Evolutionary conservation across 2,888 invertebrate genomes (phyloP), one percentile per base, ranked within the genome.

Genomic region (Chesias legatella): DNA sequence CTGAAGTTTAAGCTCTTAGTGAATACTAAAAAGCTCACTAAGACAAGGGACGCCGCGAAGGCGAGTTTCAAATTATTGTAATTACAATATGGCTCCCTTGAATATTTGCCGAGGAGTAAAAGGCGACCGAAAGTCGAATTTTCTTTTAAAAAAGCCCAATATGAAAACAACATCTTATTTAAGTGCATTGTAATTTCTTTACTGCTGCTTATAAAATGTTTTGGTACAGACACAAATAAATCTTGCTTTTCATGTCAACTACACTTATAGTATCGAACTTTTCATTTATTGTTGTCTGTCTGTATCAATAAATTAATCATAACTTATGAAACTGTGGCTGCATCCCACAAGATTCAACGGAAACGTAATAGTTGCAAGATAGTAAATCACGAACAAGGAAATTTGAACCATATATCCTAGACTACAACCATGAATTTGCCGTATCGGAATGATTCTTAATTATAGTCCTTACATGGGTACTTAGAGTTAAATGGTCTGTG

Each of bases 261-360:
- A 17, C 13, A 17, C 13, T 17, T 5, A 8, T 25, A 13, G 24
- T 33, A 33, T 24, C 23, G 13, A 25, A 33, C 25, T 23, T 17
- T 17, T 17, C 13, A 17, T 2, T 43, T 31, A 11, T 11, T 29
- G 38, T 38, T 43, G 38, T 47, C 48, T 41, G 51, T 55, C 56
- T 53, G 51, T 43, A 49, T 53, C 48, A 56, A 67, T 62, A 62
- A 59, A 67, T 68, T 66, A 63, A 66, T 66, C 65, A 63, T 65
- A 63, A 66, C 58, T 65, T 60, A 51, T 40, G 55, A 43, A 54
- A 58, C 58, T 57, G 49, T 48, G 42, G 56, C 58, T 64, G 59
- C 66, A 63, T 53, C 48, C 46, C 51, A 41, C 49, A 53, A 51
- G 48, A 56, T 57, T 55, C 54, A 55, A 43, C 48, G 30, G 36